Evolutionary conservation across 2,888 invertebrate species (phyloP).

Genomic region (Griposia aprilina): DNA sequence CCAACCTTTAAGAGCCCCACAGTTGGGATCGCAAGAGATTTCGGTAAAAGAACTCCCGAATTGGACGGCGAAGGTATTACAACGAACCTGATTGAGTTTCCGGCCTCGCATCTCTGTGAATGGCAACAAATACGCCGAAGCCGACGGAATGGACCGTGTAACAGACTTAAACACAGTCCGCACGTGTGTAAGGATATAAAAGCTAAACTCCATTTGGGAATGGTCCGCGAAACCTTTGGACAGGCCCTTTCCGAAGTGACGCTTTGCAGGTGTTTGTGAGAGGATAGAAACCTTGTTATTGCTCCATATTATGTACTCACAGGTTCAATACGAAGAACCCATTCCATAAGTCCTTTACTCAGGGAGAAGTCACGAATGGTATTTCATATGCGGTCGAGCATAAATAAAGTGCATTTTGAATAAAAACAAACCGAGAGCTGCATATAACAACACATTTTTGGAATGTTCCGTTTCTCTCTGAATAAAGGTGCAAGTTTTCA

Average conservation of each 20-base stretch:
- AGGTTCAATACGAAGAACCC: slow-evolving; percentile 33
- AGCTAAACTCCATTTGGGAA: slow-evolving; percentile 75
- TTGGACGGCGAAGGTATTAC: slow-evolving; percentile 83
- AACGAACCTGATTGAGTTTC: slow-evolving; percentile 69
- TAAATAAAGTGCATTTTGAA: slow-evolving; percentile 38
- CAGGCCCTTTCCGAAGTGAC: slow-evolving; percentile 61
- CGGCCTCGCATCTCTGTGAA: slow-evolving; percentile 67
- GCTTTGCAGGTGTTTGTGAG: slow-evolving; percentile 72
- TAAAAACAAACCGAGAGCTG: slow-evolving; percentile 10
- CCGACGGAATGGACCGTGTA: slow-evolving; percentile 64
- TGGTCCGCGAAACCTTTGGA: slow-evolving; percentile 66
- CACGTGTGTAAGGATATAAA: slow-evolving; percentile 67
- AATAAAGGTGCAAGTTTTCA: slow-evolving; percentile 53
- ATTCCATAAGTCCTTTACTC: slow-evolving; percentile 58
- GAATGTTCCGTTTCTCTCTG: slow-evolving; percentile 49
- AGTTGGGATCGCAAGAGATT: slow-evolving; percentile 85
- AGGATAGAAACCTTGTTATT: slow-evolving; percentile 66
- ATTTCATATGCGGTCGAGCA: slow-evolving; percentile 16
- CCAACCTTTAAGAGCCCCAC: slow-evolving; percentile 87
- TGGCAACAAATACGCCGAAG: slow-evolving; percentile 67
- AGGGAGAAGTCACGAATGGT: slow-evolving; percentile 51
- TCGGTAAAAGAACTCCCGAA: slow-evolving; percentile 86
- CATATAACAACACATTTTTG: not conserved
- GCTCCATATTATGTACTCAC: slow-evolving; percentile 44
- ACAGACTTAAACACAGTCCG: slow-evolving; percentile 68